Conservation (phyloP, 1,140 invertebrate genomes). For the Drosophila parabipectinata region DNA sequence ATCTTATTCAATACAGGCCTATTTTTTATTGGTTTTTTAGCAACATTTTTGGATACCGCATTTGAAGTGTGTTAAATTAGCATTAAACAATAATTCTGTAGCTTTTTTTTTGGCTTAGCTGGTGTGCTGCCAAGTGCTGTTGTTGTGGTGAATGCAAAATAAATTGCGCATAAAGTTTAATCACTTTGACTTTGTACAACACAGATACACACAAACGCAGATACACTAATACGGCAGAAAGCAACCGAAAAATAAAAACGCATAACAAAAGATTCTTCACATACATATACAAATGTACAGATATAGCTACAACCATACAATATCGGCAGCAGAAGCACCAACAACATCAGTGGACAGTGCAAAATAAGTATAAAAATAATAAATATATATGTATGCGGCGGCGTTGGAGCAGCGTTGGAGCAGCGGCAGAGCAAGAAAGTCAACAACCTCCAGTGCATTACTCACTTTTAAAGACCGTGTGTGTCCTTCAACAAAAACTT, state of each 20-base stretch:
- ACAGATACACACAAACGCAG: conserved; percentile 32
- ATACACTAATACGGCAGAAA: conserved; percentile 15
- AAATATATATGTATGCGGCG: conserved; percentile 23
- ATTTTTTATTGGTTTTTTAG: conserved; percentile 4
- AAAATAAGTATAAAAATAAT: conserved; percentile 57
- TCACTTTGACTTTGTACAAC: conserved; percentile 78
- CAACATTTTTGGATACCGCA: conserved; percentile 30
- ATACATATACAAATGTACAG: conserved; percentile 19
- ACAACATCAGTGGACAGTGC: conserved; percentile 59
- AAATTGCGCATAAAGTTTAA: conserved; percentile 84
- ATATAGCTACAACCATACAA: conserved; percentile 17
- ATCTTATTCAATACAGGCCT: too few relatives aligned
- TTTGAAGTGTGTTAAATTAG: conserved; percentile 52
- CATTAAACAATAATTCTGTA: conserved; percentile 60
- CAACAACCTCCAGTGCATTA: conserved; percentile 83
- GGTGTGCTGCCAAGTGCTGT: conserved; percentile 16
- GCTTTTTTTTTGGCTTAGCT: conserved; percentile 26
- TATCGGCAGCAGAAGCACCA: conserved; percentile 35
- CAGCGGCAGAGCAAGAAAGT: conserved; percentile 47
- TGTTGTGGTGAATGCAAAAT: conserved; percentile 74
- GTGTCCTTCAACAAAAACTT: conserved; percentile 83
- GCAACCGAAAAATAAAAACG: conserved; percentile 70
- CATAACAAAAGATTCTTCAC: conserved; percentile 76
- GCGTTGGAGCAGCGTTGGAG: conserved; percentile 13
- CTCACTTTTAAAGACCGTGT: conserved; percentile 83